Percentiles rank a stretch among this genome's conserved stretches.
Evolutionary conservation across 1,140 invertebrate genomes (phyloP).

Genomic region (Hesperophylax magnus): DNA sequence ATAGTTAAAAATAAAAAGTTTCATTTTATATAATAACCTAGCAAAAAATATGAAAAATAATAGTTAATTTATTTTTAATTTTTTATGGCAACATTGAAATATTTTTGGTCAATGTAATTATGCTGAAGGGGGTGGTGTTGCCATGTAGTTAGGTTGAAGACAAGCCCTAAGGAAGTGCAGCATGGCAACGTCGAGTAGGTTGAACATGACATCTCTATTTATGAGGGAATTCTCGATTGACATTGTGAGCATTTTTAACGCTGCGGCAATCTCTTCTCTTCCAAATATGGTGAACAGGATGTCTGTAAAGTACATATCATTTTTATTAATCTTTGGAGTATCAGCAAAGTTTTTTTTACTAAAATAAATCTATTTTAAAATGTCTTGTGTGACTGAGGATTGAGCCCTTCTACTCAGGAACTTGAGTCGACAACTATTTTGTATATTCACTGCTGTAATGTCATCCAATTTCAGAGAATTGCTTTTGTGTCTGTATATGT

Average conservation of each 20-base stretch:
- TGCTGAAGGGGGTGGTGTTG: constrained; percentile 54
- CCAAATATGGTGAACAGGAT: constrained; percentile 60
- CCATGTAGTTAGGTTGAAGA: constrained; percentile 49
- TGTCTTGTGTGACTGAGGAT: too few relatives aligned
- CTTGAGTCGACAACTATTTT: too few relatives aligned
- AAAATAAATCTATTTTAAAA: too few relatives aligned
- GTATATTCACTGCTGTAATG: too few relatives aligned
- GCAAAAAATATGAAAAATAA: neutral
- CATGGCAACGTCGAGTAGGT: constrained; percentile 61
- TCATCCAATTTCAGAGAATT: too few relatives aligned
- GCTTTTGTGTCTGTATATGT: too few relatives aligned
- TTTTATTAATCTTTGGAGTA: too few relatives aligned
- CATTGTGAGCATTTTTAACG: constrained; percentile 58
- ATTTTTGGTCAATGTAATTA: constrained; percentile 10
- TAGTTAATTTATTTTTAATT: neutral
- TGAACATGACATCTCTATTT: constrained; percentile 63
- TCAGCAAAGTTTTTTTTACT: too few relatives aligned
- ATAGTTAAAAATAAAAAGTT: too few relatives aligned
- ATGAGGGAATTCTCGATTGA: constrained; percentile 63
- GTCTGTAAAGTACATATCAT: constrained; percentile 11
- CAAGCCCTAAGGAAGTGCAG: constrained; percentile 64
- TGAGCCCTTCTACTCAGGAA: too few relatives aligned
- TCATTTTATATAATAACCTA: neutral
- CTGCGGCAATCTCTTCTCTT: constrained; percentile 59
- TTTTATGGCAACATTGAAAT: too few relatives aligned